phyloP scores from a whole-genome alignment of 2,888 invertebrate species.

The Drosophila demipolita region DNA sequence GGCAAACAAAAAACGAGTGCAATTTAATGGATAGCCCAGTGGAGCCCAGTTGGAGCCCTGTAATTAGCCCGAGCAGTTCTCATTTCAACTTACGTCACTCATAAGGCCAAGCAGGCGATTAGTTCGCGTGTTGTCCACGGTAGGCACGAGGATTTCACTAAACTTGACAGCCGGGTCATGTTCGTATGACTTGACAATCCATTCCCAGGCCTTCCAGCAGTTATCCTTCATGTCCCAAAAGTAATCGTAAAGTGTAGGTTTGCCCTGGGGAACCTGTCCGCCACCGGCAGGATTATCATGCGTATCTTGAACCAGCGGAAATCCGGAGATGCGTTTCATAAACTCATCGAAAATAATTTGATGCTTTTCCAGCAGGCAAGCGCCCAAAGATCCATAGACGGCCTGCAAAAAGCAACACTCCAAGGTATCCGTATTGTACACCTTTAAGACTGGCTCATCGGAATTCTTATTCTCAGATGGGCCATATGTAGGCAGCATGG shows the following conservation, averaged over 20 bases:
- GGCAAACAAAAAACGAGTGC: conserved; percentile 1
- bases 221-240: conserved; percentile 89
- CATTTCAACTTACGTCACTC: conserved; percentile 87
- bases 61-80: background rate
- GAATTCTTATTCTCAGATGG: conserved; percentile 85
- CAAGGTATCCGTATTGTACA: conserved; percentile 87
- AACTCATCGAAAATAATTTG: conserved; percentile 91
- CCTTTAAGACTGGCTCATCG: conserved; percentile 85
- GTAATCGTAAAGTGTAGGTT: conserved; percentile 92
- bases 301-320: conserved; percentile 89
- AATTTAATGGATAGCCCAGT: background rate
- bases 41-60: too few relatives aligned
- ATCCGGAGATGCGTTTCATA: conserved; percentile 88
- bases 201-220: conserved; percentile 94
- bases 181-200: conserved; percentile 90
- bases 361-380: conserved; percentile 89
- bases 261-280: conserved; percentile 91
- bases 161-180: conserved; percentile 90
- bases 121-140: conserved; percentile 93
- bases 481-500: conserved; percentile 86
- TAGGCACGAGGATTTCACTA: conserved; percentile 94
- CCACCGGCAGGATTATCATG: conserved; percentile 87
- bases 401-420: conserved; percentile 90
- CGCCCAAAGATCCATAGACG: conserved; percentile 94
- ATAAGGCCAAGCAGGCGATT: conserved; percentile 92